These are phyloP conservation scores for Oxystoma pomonae DNA, from an alignment of 2,888 invertebrate genomes.

Conservation along the genomic window DNA sequence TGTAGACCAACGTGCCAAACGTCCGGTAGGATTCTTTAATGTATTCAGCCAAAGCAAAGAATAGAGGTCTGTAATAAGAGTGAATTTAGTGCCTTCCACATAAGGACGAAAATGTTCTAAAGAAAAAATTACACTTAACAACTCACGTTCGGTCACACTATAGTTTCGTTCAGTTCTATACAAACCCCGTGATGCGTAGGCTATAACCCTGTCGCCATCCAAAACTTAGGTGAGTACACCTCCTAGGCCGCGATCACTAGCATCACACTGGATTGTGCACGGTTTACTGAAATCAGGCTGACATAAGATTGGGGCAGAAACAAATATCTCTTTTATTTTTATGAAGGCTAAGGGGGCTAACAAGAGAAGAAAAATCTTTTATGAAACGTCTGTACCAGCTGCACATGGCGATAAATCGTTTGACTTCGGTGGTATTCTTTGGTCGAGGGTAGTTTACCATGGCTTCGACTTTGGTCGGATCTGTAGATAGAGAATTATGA, in stretches of 20 bases:
- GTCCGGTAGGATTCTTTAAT: constrained; percentile 27
- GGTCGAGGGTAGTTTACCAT: constrained; percentile 27
- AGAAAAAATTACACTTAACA: constrained; percentile 27
- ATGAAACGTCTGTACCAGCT: constrained; percentile 26
- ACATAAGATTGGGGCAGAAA: constrained; percentile 27
- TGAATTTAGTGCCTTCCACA: constrained; percentile 28
- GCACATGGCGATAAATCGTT: constrained; percentile 29
- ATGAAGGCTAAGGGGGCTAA: constrained; percentile 27
- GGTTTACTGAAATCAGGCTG: constrained; percentile 27
- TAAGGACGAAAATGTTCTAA: constrained; percentile 26
- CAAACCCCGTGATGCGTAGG: constrained; percentile 24
- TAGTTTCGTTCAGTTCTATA: constrained; percentile 22
- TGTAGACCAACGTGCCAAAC: constrained; percentile 28
- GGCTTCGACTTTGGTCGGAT: constrained; percentile 10
- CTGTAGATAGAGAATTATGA: constrained; percentile 21
- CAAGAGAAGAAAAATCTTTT: constrained; percentile 24
- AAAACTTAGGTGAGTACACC: constrained; percentile 13
- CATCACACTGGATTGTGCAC: constrained; percentile 31
- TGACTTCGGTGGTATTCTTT: constrained; percentile 26
- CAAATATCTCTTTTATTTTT: constrained; percentile 26
- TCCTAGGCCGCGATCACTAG: constrained; percentile 20
- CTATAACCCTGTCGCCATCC: constrained; percentile 11
- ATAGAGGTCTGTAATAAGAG: constrained; percentile 30
- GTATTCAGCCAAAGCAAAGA: constrained; percentile 26
- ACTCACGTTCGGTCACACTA: constrained; percentile 29